Conservation (phyloP, 2,888 invertebrate genomes). For the Torymus auratus region DNA sequence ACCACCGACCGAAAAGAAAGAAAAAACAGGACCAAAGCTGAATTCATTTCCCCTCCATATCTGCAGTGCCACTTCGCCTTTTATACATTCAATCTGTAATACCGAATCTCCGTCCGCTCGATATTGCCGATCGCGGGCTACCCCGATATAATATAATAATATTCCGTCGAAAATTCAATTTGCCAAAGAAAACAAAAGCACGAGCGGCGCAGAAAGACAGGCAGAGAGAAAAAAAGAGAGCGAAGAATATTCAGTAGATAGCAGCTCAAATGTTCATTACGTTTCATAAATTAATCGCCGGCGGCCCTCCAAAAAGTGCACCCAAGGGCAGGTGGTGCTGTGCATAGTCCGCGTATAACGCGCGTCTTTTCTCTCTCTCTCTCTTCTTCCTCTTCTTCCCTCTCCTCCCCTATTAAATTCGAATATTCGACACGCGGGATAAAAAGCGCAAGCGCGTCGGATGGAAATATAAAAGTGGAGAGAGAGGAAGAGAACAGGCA, state of each 20-base stretch:
- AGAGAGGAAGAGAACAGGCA: background rate
- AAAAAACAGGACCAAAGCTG: no score
- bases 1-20: no score
- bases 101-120: background rate
- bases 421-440: constrained; percentile 56
- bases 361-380: no score
- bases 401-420: constrained; percentile 45
- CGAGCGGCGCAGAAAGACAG: no score
- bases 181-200: constrained; percentile 2
- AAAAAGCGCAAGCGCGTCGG: constrained; percentile 28
- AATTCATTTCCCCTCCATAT: no score
- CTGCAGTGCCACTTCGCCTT: no score
- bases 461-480: constrained; percentile 22
- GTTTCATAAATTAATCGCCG: constrained; percentile 46
- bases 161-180: constrained; percentile 35
- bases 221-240: no score
- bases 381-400: constrained; percentile 4
- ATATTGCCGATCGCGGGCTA: no score
- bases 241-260: background rate
- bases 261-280: constrained; percentile 35
- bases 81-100: no score
- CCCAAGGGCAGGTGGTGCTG: constrained; percentile 26
- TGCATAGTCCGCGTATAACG: no score
- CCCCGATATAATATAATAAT: no score
- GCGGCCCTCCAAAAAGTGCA: constrained; percentile 3